Conservation (phyloP, 2,113 vertebrate species). For the Clarias gariepinus region DNA sequence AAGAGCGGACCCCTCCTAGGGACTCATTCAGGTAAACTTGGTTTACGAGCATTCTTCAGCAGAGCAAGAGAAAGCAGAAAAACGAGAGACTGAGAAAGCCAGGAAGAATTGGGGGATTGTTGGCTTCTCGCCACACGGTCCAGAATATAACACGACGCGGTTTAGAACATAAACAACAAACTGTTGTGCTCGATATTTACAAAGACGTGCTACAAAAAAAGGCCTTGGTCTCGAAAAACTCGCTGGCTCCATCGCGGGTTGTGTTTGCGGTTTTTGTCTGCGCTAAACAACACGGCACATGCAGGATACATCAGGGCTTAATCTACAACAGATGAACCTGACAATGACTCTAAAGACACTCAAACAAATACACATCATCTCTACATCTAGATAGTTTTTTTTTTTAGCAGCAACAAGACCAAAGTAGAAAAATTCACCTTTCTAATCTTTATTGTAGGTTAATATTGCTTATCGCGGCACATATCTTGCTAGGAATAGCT, state of each 20-base stretch:
- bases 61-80: conserved; percentile 66
- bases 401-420: too few species aligned
- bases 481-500: neutral
- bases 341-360: conserved; percentile 18
- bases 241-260: neutral
- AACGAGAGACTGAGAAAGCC: conserved; percentile 52
- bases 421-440: neutral
- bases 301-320: conserved; percentile 4
- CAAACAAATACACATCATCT: neutral
- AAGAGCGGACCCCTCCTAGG: conserved; percentile 68
- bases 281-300: conserved; percentile 29
- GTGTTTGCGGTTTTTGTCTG: conserved; percentile 6
- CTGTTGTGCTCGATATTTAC: neutral
- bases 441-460: neutral
- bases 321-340: conserved; percentile 23
- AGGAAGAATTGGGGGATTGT: conserved; percentile 64
- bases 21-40: conserved; percentile 75
- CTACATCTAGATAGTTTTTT: neutral
- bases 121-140: conserved; percentile 46
- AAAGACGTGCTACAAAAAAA: neutral
- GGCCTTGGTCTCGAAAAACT: neutral
- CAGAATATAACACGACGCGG: neutral
- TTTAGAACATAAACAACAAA: conserved; percentile 10
- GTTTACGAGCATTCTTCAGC: conserved; percentile 78
- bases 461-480: too few species aligned